Evolutionary conservation across 2,888 invertebrate species (phyloP).

Genomic region (Rhamnusium bicolor): DNA sequence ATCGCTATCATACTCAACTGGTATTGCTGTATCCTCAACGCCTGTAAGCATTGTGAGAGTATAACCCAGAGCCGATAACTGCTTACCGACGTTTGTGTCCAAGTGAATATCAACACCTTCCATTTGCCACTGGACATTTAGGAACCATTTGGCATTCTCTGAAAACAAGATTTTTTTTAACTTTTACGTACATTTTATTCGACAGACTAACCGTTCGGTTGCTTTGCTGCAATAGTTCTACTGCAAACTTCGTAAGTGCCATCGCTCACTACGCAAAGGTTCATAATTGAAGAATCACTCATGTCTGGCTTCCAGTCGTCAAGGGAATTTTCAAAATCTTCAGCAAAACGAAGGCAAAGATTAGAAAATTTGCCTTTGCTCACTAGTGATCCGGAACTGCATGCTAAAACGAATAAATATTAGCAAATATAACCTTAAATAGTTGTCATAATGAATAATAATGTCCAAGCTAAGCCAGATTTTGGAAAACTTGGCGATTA

Average conservation of each 20-base stretch:
- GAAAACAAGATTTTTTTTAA: slow-evolving; percentile 49
- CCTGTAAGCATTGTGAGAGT: slow-evolving; percentile 96
- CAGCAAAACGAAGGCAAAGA: slow-evolving; percentile 94
- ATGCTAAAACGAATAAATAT: slow-evolving; percentile 75
- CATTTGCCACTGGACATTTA: slow-evolving; percentile 99
- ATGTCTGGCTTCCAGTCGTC: slow-evolving; percentile 98
- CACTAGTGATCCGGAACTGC: slow-evolving; percentile 95
- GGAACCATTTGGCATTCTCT: slow-evolving; percentile 98
- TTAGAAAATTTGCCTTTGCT: slow-evolving; percentile 94
- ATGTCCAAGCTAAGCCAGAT: slow-evolving; percentile 4
- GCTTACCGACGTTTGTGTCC: slow-evolving; percentile 96
- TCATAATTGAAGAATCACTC: slow-evolving; percentile 85
- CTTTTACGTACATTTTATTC: neutral
- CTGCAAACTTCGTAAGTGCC: slow-evolving; percentile 99
- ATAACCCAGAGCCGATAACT: slow-evolving; percentile 93
- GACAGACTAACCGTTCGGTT: slow-evolving; percentile 76
- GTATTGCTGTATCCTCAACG: slow-evolving; percentile 78
- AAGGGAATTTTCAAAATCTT: slow-evolving; percentile 96
- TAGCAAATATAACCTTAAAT: neutral
- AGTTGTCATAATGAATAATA: neutral
- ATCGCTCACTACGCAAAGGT: slow-evolving; percentile 97
- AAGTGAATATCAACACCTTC: slow-evolving; percentile 98
- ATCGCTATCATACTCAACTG: slow-evolving; percentile 83
- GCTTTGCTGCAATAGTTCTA: slow-evolving; percentile 90
- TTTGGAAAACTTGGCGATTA: too few relatives aligned